These are phyloP conservation scores for Mythimna pallens DNA, from an alignment of 2,888 invertebrate species.

Conservation along the genomic window DNA sequence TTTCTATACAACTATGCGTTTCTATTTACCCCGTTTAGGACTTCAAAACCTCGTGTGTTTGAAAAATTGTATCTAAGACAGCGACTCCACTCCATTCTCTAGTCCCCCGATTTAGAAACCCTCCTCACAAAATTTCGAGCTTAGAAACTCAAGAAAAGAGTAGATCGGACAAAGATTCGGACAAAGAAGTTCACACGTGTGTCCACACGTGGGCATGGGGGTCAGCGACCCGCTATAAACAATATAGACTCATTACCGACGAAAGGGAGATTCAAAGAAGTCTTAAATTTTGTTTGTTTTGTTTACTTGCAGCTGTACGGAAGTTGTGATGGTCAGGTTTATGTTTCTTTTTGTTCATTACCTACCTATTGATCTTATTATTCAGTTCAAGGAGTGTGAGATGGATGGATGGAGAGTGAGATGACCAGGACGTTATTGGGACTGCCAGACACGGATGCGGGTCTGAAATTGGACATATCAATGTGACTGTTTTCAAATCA, in stretches of 20 bases:
- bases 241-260: constrained; percentile 77
- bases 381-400: constrained; percentile 8
- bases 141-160: constrained; percentile 80
- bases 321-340: constrained; percentile 71
- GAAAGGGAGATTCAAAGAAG: constrained; percentile 61
- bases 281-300: constrained; percentile 68
- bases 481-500: background rate
- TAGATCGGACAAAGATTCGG: constrained; percentile 79
- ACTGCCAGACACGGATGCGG: constrained; percentile 6
- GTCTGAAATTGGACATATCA: background rate
- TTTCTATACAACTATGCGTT: no score
- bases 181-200: constrained; percentile 84
- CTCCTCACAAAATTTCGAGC: constrained; percentile 81
- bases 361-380: background rate
- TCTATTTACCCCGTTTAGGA: no score
- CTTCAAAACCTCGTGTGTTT: background rate
- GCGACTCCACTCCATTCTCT: constrained; percentile 63
- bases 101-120: constrained; percentile 71
- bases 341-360: constrained; percentile 12
- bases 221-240: constrained; percentile 80
- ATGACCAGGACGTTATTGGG: constrained; percentile 1
- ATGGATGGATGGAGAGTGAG: no score
- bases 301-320: constrained; percentile 81
- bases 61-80: background rate
- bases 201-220: constrained; percentile 82